These are phyloP conservation scores for Centropus unirufus DNA, from an alignment of 2,113 vertebrate genomes.

Conservation along the genomic window DNA sequence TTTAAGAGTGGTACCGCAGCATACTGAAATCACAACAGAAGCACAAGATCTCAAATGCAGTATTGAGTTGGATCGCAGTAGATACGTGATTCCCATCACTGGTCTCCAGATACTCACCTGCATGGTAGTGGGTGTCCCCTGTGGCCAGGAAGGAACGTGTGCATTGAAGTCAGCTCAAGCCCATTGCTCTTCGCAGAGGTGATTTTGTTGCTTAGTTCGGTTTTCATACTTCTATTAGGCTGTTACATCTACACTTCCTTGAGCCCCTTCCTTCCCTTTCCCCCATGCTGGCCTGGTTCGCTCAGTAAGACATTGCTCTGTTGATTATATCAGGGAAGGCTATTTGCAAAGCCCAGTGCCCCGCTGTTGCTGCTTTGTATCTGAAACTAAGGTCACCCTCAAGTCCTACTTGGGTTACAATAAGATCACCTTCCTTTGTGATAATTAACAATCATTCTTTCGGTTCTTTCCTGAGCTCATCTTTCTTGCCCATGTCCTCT, in stretches of 20 bases:
- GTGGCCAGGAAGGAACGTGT: not conserved
- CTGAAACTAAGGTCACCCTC: not conserved
- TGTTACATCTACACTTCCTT: not conserved
- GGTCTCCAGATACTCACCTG: not conserved
- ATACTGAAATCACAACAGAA: not conserved
- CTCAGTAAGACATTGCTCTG: not conserved
- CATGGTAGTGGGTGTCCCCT: rapidly evolving
- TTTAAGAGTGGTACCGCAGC: not conserved
- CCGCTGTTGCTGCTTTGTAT: not conserved
- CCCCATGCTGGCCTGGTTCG: not conserved
- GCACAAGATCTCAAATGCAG: not conserved
- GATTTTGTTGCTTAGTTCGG: rapidly evolving
- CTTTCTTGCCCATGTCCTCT: not conserved
- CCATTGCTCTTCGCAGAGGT: not conserved
- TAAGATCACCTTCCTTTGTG: not conserved
- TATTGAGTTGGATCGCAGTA: not conserved
- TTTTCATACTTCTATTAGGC: not conserved
- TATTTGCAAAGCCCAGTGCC: not conserved
- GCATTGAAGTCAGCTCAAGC: not conserved
- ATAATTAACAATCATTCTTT: not conserved
- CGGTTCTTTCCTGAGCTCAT: not conserved
- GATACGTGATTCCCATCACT: not conserved
- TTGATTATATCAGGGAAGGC: not conserved
- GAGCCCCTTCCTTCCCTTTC: not conserved
- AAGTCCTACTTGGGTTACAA: not conserved